Base-by-base conservation (phyloP, 2,888 invertebrate genomes). In the Polydrusus tereticollis region DNA sequence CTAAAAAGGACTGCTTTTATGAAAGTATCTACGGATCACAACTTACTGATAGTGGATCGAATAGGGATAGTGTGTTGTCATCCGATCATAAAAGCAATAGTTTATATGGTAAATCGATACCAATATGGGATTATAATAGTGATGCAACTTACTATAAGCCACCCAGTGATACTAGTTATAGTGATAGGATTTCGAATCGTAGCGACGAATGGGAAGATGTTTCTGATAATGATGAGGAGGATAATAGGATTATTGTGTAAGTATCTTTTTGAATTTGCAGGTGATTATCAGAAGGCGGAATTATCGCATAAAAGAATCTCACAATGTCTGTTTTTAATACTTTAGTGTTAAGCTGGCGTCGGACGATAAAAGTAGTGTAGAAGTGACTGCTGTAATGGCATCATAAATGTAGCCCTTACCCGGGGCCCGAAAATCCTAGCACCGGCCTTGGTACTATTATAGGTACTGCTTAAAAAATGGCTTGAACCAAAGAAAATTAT, bases 181-280 rank as follows among this genome's bases (percentile, higher is more conserved):
- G 89, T 76, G 74, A 70, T 59, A 62, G 69, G 18, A 50, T 66
- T 1, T 65, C 64, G 5, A 90, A 90, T 77, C 85, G 89, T 16
- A 90, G 90, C 75, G 91, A 91, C 74, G 91, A 91, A 78, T 91
- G 91, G 91, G 88, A 90, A 43, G 91, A 91, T 79, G 86, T 91
- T 12, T 89, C 89, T 4, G 90, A 90, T 80, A 88, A 88, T 76
- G 86, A 86, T 45, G 88, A 88, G 74, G 86, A 83, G 76, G 86
- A 86, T 59, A 86, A 86, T 68, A 86, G 79, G 72, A 87, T 89
- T 77, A 87, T 89, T 55, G 87, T 89, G 90, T 90, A 82, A 88
- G 90, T 88, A 0, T 41, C 5, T 26, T 3, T 33, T 21, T 60
- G 47, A 26, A 57, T 55, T 14, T 63, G 63, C 7, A 26, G 26